Base-by-base conservation (phyloP, 2,113 vertebrate species). In the Tor tambroides region DNA sequence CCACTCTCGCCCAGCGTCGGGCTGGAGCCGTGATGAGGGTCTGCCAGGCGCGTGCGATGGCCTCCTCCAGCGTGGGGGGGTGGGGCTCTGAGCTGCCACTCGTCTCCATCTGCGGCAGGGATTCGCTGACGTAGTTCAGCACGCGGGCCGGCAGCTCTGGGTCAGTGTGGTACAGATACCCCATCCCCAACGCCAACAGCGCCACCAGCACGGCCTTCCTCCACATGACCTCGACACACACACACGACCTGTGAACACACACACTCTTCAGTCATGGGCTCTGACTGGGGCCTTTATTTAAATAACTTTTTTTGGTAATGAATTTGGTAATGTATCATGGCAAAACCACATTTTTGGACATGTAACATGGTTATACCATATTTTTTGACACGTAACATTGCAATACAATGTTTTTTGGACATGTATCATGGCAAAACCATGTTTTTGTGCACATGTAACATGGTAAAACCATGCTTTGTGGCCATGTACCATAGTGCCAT, bases 11-110 rank as follows among this genome's bases (percentile, higher is more conserved):
- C 97, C 97, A 98, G 63, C 95, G 95, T 3, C 90, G 93, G 28
- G 91, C 92, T 0, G 98, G 98, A 80, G 93, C 92, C 6, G 95
- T 94, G 87, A 99, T 98, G 61, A 98, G 94, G 7, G 92, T 88
- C 86, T 98, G 96, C 98, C 98, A 99, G 88, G 97, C 96, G 2
- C 93, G 81, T 5, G 96, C 95, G 92, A 98, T 91, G 71, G 94
- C 92, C 91, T 94, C 92, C 91, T 98, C 97, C 1, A 95, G 85
- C 65, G 94, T 93, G 15, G 89, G 85, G 2, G 88, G 56, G 69
- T 90, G 89, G 56, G 10, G 69, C 23, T 90, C 85, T 46, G 67
- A 84, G 49, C 86, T 83, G 28, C 90, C 90, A 38, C 84, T 81
- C 23, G 35, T 88, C 88, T 94, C 91, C 11, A 54, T 88, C 89